phyloP scores from a whole-genome alignment of 1,140 invertebrate species.

The Drosophila athabasca region DNA sequence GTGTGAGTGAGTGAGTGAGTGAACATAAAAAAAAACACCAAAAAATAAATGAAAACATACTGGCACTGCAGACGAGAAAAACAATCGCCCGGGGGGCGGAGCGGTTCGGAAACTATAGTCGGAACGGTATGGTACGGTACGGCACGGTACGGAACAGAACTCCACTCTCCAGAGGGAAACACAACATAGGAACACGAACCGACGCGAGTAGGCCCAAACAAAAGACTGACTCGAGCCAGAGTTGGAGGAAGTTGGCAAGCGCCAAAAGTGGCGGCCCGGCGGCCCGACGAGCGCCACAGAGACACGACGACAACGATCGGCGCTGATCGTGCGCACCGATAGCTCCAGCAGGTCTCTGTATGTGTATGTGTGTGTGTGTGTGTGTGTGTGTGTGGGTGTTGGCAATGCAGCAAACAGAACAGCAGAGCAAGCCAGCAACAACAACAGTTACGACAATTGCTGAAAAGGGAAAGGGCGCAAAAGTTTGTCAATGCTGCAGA shows the following conservation, averaged over 20 bases:
- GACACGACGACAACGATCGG: slow-evolving; percentile 42
- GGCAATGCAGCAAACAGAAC: slow-evolving; percentile 32
- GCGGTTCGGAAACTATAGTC: slow-evolving; percentile 31
- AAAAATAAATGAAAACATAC: neutral
- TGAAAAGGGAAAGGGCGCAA: slow-evolving; percentile 60
- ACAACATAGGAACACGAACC: slow-evolving; percentile 43
- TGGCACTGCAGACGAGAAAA: slow-evolving; percentile 10
- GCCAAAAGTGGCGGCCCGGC: slow-evolving; percentile 44
- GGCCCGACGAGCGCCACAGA: slow-evolving; percentile 33
- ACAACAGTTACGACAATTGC: slow-evolving; percentile 43
- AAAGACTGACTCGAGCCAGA: slow-evolving; percentile 68
- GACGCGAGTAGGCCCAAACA: slow-evolving; percentile 54
- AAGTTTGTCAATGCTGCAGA: slow-evolving; percentile 32
- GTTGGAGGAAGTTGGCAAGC: slow-evolving; percentile 64
- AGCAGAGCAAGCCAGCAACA: slow-evolving; percentile 13
- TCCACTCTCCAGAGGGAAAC: slow-evolving; percentile 34
- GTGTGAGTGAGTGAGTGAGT: neutral
- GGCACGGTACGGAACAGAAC: slow-evolving; percentile 47
- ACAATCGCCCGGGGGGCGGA: slow-evolving; percentile 21
- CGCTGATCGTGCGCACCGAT: slow-evolving; percentile 43
- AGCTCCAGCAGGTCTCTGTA: slow-evolving; percentile 16
- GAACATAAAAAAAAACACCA: slow-evolving; percentile 23
- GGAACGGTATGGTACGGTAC: neutral
- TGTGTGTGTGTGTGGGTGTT: slow-evolving; percentile 47
- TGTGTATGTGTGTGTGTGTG: slow-evolving; percentile 11